Evolutionary conservation across 2,113 vertebrate genomes (phyloP).

Genomic region (Jaculus jaculus): DNA sequence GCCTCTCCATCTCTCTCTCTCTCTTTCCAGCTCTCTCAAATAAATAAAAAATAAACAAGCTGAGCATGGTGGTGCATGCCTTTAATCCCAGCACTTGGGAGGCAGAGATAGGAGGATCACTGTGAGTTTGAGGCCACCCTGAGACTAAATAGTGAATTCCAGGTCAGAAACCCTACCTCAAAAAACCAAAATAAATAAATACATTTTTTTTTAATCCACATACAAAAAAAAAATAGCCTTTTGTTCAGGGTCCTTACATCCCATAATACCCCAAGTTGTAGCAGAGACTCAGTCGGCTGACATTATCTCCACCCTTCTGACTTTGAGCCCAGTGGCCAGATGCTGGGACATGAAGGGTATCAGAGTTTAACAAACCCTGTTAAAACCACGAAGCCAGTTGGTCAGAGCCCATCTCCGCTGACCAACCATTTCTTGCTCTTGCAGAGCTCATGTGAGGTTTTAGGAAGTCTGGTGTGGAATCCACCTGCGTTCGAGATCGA

Average conservation of each 20-base stretch:
- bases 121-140: too few species aligned
- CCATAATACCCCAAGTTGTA: conserved; percentile 57
- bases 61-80: too few species aligned
- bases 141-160: too few species aligned
- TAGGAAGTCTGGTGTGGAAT: background rate
- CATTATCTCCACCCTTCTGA: conserved; percentile 38
- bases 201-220: too few species aligned
- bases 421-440: conserved; percentile 15
- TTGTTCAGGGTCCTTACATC: conserved; percentile 77
- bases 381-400: background rate
- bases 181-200: too few species aligned
- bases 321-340: conserved; percentile 25
- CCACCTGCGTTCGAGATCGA: conserved; percentile 32
- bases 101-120: too few species aligned
- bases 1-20: too few species aligned
- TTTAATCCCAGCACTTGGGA: too few species aligned
- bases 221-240: conserved; percentile 36
- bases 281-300: conserved; percentile 52
- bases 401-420: fast-evolving
- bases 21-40: too few species aligned
- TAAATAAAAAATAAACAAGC: too few species aligned
- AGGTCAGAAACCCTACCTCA: too few species aligned
- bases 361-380: conserved; percentile 20
- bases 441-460: background rate
- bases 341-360: background rate